Percentiles rank a stretch among this genome's conserved stretches.
phyloP scores from a whole-genome alignment of 2,888 invertebrate genomes.

The Pedicia rivosa region DNA sequence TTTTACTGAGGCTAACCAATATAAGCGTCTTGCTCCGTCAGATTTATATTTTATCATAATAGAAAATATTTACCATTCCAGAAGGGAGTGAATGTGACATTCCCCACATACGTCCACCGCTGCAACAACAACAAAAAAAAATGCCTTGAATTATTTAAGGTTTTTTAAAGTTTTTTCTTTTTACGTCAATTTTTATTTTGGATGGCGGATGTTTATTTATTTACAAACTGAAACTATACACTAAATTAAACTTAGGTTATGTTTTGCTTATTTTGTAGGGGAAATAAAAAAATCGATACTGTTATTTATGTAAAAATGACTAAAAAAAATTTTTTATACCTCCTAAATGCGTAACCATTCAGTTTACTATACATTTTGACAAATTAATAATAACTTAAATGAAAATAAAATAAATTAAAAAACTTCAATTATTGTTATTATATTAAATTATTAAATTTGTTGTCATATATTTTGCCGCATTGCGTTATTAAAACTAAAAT shows the following conservation, averaged over 20 bases:
- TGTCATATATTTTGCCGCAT: conserved; percentile 7
- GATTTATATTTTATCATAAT: too few relatives aligned
- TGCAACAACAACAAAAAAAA: conserved; percentile 18
- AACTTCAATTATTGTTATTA: background rate
- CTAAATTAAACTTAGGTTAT: conserved; percentile 3
- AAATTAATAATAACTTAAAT: conserved; percentile 2
- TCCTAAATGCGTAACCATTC: conserved; percentile 15
- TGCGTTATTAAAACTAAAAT: conserved; percentile 2
- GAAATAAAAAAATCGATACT: conserved; percentile 5
- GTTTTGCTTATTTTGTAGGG: too few relatives aligned
- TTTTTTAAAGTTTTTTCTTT: background rate
- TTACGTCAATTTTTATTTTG: background rate
- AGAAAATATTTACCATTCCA: conserved; percentile 30
- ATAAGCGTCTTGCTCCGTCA: too few relatives aligned
- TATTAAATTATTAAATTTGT: background rate
- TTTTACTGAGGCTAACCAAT: too few relatives aligned
- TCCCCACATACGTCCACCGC: conserved; percentile 30
- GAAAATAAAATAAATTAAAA: background rate
- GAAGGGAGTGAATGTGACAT: conserved; percentile 33
- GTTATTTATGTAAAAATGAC: conserved; percentile 1
- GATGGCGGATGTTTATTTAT: conserved; percentile 4
- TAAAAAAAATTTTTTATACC: conserved; percentile 11
- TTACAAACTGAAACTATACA: conserved; percentile 1
- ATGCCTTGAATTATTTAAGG: background rate
- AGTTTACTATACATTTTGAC: conserved; percentile 13